Percentiles rank a stretch among this genome's conserved stretches.
Evolutionary conservation across 2,888 invertebrate genomes (phyloP).

Genomic region (Tiliacea citrago): DNA sequence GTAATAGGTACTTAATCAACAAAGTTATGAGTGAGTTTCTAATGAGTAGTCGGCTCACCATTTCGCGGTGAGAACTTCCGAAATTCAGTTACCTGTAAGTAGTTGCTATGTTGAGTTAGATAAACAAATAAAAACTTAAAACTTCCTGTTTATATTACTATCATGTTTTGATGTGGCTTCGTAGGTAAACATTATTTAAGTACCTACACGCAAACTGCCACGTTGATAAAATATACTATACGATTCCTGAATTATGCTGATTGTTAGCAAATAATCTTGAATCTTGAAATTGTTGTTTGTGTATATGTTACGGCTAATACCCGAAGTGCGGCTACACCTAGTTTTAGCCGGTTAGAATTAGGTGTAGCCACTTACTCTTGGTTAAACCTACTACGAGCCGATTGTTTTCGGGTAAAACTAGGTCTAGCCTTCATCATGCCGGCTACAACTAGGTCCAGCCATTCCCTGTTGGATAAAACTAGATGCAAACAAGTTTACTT

Average conservation of each 20-base stretch:
- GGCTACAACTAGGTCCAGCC: too few species aligned
- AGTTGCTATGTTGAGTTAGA: background rate
- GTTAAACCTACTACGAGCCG: too few species aligned
- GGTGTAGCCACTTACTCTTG: too few species aligned
- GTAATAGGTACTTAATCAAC: background rate
- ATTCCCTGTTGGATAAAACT: too few species aligned
- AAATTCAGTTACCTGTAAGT: slow-evolving; percentile 3
- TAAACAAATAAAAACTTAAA: slow-evolving; percentile 30
- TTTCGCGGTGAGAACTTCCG: slow-evolving; percentile 6
- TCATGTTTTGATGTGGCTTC: slow-evolving; percentile 23
- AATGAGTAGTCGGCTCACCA: slow-evolving; percentile 16
- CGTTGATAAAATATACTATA: slow-evolving; percentile 9
- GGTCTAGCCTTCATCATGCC: too few species aligned
- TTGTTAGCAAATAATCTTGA: background rate
- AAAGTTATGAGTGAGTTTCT: background rate
- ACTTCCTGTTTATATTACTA: slow-evolving; percentile 21
- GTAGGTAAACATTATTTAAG: background rate
- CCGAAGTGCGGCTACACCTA: too few species aligned
- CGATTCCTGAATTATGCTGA: background rate
- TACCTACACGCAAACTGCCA: background rate
- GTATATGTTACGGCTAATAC: too few species aligned
- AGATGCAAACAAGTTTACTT: too few species aligned
- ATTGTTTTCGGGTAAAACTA: too few species aligned
- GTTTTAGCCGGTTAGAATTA: too few species aligned
- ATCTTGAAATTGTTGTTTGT: background rate